A percentile compares a stretch with the other conserved stretches of the same genome.
Evolutionary conservation across 2,797 vertebrate species (phyloP).

Genomic region (Micrastur ruficollis): DNA sequence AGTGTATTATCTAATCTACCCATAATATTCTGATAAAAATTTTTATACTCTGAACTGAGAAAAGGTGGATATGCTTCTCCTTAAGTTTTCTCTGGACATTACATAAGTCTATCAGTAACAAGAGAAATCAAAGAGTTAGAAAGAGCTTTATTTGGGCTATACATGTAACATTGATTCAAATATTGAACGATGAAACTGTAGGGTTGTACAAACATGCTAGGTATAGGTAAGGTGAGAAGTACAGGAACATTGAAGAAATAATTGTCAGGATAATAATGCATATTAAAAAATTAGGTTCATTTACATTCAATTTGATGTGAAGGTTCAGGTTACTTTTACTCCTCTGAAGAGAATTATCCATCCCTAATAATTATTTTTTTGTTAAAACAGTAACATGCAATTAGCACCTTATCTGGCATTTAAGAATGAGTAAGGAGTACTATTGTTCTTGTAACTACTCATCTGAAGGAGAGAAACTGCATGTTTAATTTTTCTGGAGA

Average conservation of each 20-base stretch:
- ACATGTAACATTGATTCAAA: not conserved
- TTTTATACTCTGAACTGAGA: not conserved
- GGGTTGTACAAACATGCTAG: not conserved
- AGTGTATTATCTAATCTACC: not conserved
- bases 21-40: not conserved
- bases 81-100: not conserved
- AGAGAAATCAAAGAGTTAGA: not conserved
- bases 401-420: constrained; percentile 38
- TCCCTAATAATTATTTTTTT: constrained; percentile 45
- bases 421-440: not conserved
- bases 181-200: not conserved
- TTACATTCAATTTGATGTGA: constrained; percentile 7
- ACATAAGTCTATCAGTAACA: not conserved
- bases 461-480: not conserved
- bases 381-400: constrained; percentile 41
- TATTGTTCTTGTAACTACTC: constrained; percentile 12
- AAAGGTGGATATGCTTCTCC: not conserved
- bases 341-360: constrained; percentile 21
- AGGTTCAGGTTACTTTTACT: not conserved
- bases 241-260: not conserved
- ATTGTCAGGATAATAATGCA: constrained; percentile 10
- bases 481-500: not conserved
- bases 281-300: constrained; percentile 18
- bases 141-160: not conserved
- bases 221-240: not conserved